phyloP scores from a whole-genome alignment of 2,888 invertebrate species.

The Tolmerus cingulatus region DNA sequence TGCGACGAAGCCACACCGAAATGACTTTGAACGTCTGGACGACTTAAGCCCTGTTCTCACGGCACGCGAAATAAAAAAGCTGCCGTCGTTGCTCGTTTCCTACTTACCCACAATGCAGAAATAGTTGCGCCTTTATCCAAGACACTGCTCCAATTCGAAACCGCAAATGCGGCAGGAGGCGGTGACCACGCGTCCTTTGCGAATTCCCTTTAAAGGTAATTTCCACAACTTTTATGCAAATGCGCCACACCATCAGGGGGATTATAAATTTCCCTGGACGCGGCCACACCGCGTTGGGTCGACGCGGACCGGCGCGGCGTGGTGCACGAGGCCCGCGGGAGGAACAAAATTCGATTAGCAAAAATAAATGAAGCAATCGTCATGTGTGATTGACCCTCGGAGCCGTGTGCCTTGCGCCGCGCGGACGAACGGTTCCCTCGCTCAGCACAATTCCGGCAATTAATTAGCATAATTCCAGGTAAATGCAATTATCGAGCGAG shows the following conservation, averaged over 20 bases:
- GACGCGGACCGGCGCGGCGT: background rate
- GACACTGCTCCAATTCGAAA: background rate
- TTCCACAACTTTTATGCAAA: background rate
- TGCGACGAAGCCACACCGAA: background rate
- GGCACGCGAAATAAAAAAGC: background rate
- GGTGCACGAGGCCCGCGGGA: background rate
- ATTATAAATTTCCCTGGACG: background rate
- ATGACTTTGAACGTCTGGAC: background rate
- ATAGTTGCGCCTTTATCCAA: background rate
- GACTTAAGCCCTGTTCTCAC: background rate
- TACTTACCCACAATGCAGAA: background rate
- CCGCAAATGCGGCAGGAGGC: background rate
- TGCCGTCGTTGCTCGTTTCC: background rate
- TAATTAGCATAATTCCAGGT: conserved; percentile 28
- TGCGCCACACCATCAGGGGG: background rate
- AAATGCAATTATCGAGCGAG: background rate
- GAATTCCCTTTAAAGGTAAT: background rate
- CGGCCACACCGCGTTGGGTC: background rate
- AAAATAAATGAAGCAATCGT: background rate
- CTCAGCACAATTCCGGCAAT: conserved; percentile 9
- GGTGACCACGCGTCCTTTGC: background rate
- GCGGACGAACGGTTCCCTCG: background rate
- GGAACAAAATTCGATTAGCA: background rate
- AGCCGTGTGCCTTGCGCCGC: background rate
- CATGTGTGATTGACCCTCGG: conserved; percentile 2